Conservation (phyloP, 2,888 invertebrate species). For the Drosophila colorata region DNA sequence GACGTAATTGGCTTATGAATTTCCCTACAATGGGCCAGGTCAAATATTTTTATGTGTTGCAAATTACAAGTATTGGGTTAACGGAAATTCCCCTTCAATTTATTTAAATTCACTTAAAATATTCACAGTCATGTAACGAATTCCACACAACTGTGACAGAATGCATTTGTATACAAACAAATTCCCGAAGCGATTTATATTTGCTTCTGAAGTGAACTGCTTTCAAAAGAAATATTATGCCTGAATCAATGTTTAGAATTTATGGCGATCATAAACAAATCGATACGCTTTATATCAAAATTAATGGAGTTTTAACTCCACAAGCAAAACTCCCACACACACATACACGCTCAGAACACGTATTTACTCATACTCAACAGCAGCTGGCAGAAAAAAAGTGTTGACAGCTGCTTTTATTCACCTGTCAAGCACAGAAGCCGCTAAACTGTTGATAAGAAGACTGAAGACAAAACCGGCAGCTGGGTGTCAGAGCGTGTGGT, state of each 20-base stretch:
- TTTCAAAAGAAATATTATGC: constrained; percentile 1
- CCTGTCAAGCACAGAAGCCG: constrained; percentile 79
- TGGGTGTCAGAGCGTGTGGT: constrained; percentile 41
- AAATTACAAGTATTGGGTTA: neutral
- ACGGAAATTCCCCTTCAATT: neutral
- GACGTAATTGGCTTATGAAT: constrained; percentile 22
- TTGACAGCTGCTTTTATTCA: constrained; percentile 82
- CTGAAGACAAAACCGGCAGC: constrained; percentile 28
- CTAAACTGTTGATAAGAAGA: constrained; percentile 77
- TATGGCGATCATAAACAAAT: constrained; percentile 47
- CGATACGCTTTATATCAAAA: constrained; percentile 63
- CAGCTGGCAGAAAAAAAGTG: constrained; percentile 55
- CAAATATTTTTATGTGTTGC: neutral
- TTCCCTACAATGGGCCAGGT: neutral
- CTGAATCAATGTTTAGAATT: neutral
- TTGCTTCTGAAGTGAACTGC: neutral
- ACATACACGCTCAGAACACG: constrained; percentile 6
- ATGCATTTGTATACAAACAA: too few relatives aligned
- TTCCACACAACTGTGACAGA: neutral
- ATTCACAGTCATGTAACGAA: neutral
- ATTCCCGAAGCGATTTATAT: neutral
- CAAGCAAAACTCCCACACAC: constrained; percentile 17
- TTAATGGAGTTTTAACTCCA: constrained; percentile 65
- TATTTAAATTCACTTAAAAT: neutral
- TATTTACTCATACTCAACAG: neutral